phyloP scores from a whole-genome alignment of 1,140 invertebrate genomes.

The Prorops nasuta region DNA sequence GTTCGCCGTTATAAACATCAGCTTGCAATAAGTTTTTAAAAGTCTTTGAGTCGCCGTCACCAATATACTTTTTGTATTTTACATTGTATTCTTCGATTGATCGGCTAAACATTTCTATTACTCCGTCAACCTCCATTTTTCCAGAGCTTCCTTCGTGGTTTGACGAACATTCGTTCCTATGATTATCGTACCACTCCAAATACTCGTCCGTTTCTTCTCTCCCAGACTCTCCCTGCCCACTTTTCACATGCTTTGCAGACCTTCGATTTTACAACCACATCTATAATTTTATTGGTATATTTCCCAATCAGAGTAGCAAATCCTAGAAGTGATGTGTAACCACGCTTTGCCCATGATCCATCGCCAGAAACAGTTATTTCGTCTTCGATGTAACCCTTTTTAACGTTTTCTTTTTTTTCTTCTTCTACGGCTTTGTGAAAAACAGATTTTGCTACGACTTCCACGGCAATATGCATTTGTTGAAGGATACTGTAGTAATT shows the following conservation, averaged over 20 bases:
- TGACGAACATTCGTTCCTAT: neutral
- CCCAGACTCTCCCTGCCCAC: too few relatives aligned
- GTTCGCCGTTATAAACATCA: slow-evolving; percentile 11
- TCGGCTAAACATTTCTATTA: slow-evolving; percentile 18
- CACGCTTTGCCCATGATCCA: slow-evolving; percentile 21
- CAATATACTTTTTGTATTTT: neutral
- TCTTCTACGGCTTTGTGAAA: slow-evolving; percentile 7
- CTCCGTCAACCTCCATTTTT: slow-evolving; percentile 22
- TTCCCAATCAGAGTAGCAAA: slow-evolving; percentile 11
- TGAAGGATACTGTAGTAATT: slow-evolving; percentile 1
- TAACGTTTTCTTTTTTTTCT: slow-evolving; percentile 9
- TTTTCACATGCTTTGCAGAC: slow-evolving; percentile 15
- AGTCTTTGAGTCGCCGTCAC: slow-evolving; percentile 23
- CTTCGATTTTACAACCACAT: slow-evolving; percentile 5
- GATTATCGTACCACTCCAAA: neutral
- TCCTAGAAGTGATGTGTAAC: slow-evolving; percentile 15
- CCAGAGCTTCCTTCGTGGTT: slow-evolving; percentile 19
- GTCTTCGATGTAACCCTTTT: neutral
- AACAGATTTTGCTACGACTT: neutral
- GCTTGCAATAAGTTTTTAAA: slow-evolving; percentile 12
- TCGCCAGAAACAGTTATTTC: slow-evolving; percentile 24
- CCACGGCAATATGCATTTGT: slow-evolving; percentile 3
- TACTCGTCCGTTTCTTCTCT: slow-evolving; percentile 1
- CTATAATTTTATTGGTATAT: slow-evolving; percentile 3
- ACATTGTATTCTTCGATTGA: slow-evolving; percentile 10